Base-by-base conservation (phyloP, 2,113 vertebrate species). In the Cromileptes altivelis region DNA sequence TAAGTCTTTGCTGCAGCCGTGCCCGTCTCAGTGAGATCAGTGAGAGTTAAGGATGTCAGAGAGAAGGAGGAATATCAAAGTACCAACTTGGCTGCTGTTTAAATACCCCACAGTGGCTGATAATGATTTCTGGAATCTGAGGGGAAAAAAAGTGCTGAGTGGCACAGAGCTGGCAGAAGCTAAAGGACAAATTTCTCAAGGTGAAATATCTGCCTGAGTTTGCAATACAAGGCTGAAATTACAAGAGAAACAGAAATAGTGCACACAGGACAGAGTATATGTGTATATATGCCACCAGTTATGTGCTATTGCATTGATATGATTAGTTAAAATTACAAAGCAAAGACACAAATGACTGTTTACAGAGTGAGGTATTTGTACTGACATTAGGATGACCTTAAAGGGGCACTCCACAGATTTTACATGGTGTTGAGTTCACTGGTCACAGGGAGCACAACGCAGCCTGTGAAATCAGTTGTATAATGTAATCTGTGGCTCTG, bases 151-250 rank as follows among this genome's bases (percentile, higher is more conserved):
- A 90, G 82, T 94, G 94, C 94, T 94, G 94, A 95, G 91, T 94
- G 86, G 92, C 81, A 74, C 60, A 81, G 86, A 85, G 90, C 81
- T 88, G 92, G 93, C 88, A 75, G 88, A 83, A 87, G 83, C 92
- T 85, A 89, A 92, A 94, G 92, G 92, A 94, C 88, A 89, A 88
- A 88, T 85, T 91, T 85, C 70, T 94, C 92, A 95, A 95, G 94
- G 94, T 94, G 92, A 94, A 94, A 93, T 85, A 91, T 91, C 78
- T 82, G 85, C 80, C 87, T 91, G 82, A 85, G 79, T 89, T 90
- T 89, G 88, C 91, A 92, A 88, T 76, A 88, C 67, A 65, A 73
- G 67, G 55, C 72, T 73, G 45, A 82, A 84, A 88, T 86, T 67
- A 89, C 78, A 92, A 65, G 64, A 80, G 53, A 70, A 88, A 79